Percentiles rank a stretch among this genome's conserved stretches.
phyloP scores from a whole-genome alignment of 2,113 vertebrate genomes.

The Macrotus californicus region DNA sequence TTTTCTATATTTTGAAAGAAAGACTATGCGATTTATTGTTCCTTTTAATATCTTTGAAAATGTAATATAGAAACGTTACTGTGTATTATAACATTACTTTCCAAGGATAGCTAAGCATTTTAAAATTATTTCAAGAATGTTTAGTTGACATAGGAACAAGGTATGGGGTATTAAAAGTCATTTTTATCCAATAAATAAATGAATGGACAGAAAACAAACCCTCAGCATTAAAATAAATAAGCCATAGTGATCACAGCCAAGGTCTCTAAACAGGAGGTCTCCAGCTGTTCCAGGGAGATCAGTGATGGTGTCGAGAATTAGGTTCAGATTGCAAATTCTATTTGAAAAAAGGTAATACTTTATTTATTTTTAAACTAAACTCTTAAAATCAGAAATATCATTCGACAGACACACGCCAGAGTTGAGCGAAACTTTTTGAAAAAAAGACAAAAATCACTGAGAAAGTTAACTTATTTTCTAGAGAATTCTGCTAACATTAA shows the following conservation, averaged over 20 bases:
- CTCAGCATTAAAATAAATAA: not conserved
- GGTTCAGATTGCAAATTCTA: not conserved
- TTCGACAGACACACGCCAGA: not conserved
- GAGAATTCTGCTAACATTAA: not conserved
- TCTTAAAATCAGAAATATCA: not conserved
- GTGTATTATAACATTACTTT: not conserved
- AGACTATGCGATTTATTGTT: not conserved
- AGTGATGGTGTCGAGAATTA: not conserved
- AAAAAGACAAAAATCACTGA: not conserved
- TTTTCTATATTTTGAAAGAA: conserved; percentile 27
- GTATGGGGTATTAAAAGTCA: not conserved
- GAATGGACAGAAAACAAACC: not conserved
- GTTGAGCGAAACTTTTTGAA: not conserved
- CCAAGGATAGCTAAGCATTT: not conserved
- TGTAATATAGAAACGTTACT: not conserved
- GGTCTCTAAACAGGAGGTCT: not conserved
- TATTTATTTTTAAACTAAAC: conserved; percentile 12
- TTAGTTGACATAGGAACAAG: not conserved
- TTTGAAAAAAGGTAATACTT: not conserved
- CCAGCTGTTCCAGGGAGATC: not conserved
- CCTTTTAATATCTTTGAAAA: not conserved
- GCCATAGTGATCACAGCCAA: not conserved
- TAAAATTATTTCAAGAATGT: conserved; percentile 30
- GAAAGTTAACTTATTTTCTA: conserved; percentile 8
- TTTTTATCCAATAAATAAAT: conserved; percentile 19